These are phyloP conservation scores for Melanerpes formicivorus DNA, from an alignment of 2,113 vertebrate genomes.

Conservation along the genomic window DNA sequence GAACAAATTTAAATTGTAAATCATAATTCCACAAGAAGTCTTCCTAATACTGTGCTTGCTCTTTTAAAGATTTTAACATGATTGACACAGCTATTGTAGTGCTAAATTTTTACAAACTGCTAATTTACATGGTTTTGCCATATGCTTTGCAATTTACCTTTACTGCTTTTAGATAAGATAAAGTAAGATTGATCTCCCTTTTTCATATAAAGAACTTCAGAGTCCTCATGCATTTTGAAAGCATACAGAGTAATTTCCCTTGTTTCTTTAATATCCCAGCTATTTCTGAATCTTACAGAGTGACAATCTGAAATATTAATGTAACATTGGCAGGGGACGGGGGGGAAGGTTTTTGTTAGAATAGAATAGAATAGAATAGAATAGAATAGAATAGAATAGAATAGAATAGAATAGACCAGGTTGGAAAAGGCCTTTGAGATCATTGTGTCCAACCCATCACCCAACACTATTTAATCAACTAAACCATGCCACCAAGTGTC, in stretches of 20 bases:
- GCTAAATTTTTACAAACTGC: neutral
- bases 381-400: too few species aligned
- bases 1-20: neutral
- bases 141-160: conserved; percentile 9
- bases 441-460: too few species aligned
- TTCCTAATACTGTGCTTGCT: neutral
- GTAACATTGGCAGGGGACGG: neutral
- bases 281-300: neutral
- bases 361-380: too few species aligned
- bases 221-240: neutral
- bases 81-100: neutral
- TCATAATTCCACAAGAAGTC: neutral
- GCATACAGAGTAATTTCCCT: neutral
- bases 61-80: neutral
- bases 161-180: conserved; percentile 8
- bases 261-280: neutral
- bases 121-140: neutral
- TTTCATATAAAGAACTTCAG: neutral
- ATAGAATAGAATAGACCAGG: too few species aligned
- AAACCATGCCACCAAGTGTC: too few species aligned
- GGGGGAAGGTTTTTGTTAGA: too few species aligned
- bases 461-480: too few species aligned
- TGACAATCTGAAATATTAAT: neutral
- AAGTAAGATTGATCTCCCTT: conserved; percentile 27
- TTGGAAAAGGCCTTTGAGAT: too few species aligned